phyloP scores from a whole-genome alignment of 1,140 invertebrate species.

The Caenorhabditis remanei region DNA sequence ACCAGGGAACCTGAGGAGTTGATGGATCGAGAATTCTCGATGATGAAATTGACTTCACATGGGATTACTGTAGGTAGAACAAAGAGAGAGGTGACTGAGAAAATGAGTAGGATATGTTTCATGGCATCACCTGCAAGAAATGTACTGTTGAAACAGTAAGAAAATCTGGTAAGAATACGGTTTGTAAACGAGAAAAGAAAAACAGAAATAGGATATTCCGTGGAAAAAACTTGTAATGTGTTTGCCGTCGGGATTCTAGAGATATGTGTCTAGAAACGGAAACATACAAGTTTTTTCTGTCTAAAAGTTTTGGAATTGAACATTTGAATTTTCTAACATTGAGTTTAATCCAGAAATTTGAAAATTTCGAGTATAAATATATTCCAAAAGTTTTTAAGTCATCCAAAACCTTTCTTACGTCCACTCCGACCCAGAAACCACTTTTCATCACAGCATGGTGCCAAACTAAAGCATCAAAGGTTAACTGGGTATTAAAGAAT shows the following conservation, averaged over 20 bases:
- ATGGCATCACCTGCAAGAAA: slow-evolving; percentile 41
- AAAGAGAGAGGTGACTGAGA: not conserved
- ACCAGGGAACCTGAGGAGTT: not conserved
- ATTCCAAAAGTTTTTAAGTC: too few relatives aligned
- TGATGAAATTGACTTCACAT: slow-evolving; percentile 6
- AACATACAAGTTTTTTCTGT: too few relatives aligned
- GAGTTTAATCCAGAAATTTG: too few relatives aligned
- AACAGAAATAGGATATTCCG: not conserved
- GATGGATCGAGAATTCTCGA: not conserved
- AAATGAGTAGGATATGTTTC: not conserved
- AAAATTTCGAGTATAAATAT: too few relatives aligned
- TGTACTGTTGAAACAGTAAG: not conserved
- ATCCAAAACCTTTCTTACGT: too few relatives aligned
- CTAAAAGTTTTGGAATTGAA: not conserved
- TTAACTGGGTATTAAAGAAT: too few relatives aligned
- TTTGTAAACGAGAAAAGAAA: not conserved
- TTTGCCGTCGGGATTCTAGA: not conserved
- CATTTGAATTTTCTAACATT: too few relatives aligned
- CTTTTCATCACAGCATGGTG: too few relatives aligned
- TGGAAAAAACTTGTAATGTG: too few relatives aligned
- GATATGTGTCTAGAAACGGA: not conserved
- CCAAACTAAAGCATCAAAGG: too few relatives aligned
- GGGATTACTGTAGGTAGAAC: not conserved
- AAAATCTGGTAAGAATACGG: not conserved
- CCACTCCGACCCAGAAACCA: too few relatives aligned